Evolutionary conservation across 2,797 vertebrate species (phyloP), one percentile per base, ranked within the genome.

Genomic region (Taeniopygia guttata): DNA sequence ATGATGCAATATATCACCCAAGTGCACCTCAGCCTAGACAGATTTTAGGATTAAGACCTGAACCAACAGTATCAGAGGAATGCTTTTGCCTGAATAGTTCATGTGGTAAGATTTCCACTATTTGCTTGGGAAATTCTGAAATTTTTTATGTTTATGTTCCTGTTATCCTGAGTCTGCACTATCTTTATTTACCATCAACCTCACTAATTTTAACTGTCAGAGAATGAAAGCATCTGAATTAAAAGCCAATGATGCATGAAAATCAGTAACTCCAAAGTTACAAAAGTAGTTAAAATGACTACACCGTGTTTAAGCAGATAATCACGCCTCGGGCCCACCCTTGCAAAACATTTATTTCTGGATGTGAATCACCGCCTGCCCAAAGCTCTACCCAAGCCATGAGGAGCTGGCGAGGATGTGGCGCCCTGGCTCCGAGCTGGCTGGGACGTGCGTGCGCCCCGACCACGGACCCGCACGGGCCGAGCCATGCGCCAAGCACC

Each of bases 141-240:
- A 2, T 1, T 7, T 45, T 88, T 69, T 52, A 42, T 32, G 29
- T 70, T 62, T 52, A 45, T 25, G 30, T 54, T 85, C 49, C 40
- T 38, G 19, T 68, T 81, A 80, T 10, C 54, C 21, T 29, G 80
- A 79, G 32, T 36, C 52, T 92, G 38, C 2, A 0, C 22, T 94
- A 88, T 68, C 84, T 93, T 74, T 78, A 83, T 84, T 87, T 91
- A 74, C 59, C 51, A 86, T 93, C 70, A 85, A 25, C 58, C 55
- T 95, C 40, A n/a, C 52, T 77, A 69, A 89, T 87, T 84, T 93
- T 81, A 95, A 69, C 83, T 94, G 83, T 79, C 67, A 85, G 32
- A 80, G 62, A 94, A 92, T 56, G 54, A 84, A 93, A 88, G 75
- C 23, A 63, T 16, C 77, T 77, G 60, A 80, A 89, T 70, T 38